Base-by-base conservation (phyloP, 2,797 vertebrate genomes). In the Crocidura indochinensis region DNA sequence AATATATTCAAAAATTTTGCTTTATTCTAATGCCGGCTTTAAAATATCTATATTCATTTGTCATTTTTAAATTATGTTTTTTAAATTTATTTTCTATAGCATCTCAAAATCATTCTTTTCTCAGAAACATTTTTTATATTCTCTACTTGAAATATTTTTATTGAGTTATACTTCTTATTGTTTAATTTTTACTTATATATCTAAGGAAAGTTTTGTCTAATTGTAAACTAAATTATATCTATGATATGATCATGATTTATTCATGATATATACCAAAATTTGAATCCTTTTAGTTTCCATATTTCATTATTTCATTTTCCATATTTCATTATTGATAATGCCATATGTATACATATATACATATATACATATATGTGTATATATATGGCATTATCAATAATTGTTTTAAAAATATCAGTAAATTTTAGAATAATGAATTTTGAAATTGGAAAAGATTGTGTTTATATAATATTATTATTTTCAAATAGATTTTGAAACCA, bases 91-190 rank as follows among this genome's bases (percentile, higher is more conserved):
- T 29, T 14, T 67, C 12, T n/a, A 27, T 9, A 11, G 10, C 49
- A 46, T 31, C 38, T 79, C 86, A 47, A 87, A 78, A 87, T 53
- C 29, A 51, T 65, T 86, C 47, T 10, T 76, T 38, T 10, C 68
- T 44, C 47, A 77, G 24, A 87, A 27, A 53, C 17, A 73, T 26
- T 71, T 68, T 67, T 17, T 56, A 75, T 46, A 31, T 29, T 67
- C 29, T 65, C 10, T 77, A 9, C 29, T 15, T 46, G 11, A 10
- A n/a, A 22, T n/a, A 15, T 10, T 69, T 38, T 15, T 29, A 4
- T 53, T 67, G 5, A 26, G 10, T 44, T 67, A 53, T 11, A 31
- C 8, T 22, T 77, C 6, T 56, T 29, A n/a, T 19, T 15, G 6
- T 15, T 68, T 68, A 11, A n/a, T 51, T 8, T 29, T 17, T 56